Evolutionary conservation across 2,888 invertebrate genomes (phyloP), one percentile per base, ranked within the genome.

Genomic region (Clivina fossor): DNA sequence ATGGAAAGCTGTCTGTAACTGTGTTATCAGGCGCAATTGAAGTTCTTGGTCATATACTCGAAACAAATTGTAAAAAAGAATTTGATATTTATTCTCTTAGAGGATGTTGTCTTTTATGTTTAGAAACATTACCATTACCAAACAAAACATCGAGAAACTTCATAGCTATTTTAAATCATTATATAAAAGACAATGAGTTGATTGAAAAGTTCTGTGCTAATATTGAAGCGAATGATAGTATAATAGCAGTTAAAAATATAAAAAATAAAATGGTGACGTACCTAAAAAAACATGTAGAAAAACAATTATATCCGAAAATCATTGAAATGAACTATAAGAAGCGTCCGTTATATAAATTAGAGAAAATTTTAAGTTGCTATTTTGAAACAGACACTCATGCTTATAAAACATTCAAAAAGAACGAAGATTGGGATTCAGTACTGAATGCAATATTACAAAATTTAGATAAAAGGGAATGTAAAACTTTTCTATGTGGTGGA

Each of bases 401-500:
- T 15, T 44, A 37, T 35, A 53, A 44, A 44, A 22, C 26, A 7
- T 53, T 19, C 26, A 33, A 26, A n/a, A 43, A 41, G 26, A 5
- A 44, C 22, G 35, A 43, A 9, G 33, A 35, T 5, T 44, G 37
- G 44, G 2, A 13, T 8, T 11, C 35, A 11, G 11, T 32, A 35
- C n/a, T 35, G 1, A 18, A 44, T 35, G 4, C 16, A 20, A 5
- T n/a, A 56, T 62, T 60, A 64, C 65, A 44, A 51, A 66, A 20
- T 19, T 9, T 30, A 2, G 19, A 22, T 8, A 46, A 43, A 44
- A 22, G 62, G 16, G 62, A 62, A 41, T 73, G 73, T 1, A 75
- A 73, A 48, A 58, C 78, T 1, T 68, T 87, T 41, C 66, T 93
- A 0, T 82, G 86, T 61, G 95, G 95, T 4, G 92, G 92, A 0